Evolutionary conservation across 1,140 invertebrate genomes (phyloP), one percentile per base, ranked within the genome.

Genomic region (Drosophila ambigua): DNA sequence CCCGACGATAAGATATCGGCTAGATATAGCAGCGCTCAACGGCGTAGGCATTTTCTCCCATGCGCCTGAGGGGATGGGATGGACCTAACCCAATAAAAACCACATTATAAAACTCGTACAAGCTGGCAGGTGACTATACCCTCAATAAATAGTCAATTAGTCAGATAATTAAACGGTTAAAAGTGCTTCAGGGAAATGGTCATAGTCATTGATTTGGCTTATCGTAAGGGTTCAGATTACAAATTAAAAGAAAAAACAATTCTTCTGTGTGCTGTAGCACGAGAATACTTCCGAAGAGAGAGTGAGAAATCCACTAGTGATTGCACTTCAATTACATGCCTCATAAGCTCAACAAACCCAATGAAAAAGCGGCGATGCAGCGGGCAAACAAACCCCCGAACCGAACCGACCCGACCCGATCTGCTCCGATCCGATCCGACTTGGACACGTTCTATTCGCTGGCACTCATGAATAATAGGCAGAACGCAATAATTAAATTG

Each of bases 391-490:
- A 46, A 44, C 28, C 39, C 28, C 46, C 20, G 48, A 61, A 45
- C 26, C 51, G 53, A 39, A 3, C 35, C 35, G 16, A 16, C 0
- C 20, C 20, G 20, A 20, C 20, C 20, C 20, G 11, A 11, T 1
- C 9, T 9, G 9, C 8, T 13, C 35, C 35, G 16, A 35, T 2
- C 31, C 31, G 26, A 28, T 6, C 26, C 26, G 23, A 74, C 41
- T 63, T 63, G 41, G 61, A 55, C 65, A 65, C 60, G 35, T 39
- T 39, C 35, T 39, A 39, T 39, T 39, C 35, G 35, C 35, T 39
- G 35, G 35, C 35, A 64, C 65, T 82, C 65, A 78, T 82, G 67
- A 82, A 87, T 85, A 74, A 58, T 75, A 49, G 31, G 53, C 44
- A 9, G 35, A 57, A 57, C 54, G 44, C 45, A 53, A 39, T 53